Percentiles rank a stretch among this genome's conserved stretches.
Evolutionary conservation across 2,888 invertebrate species (phyloP).

Genomic region (Eutolmus rufibarbis): DNA sequence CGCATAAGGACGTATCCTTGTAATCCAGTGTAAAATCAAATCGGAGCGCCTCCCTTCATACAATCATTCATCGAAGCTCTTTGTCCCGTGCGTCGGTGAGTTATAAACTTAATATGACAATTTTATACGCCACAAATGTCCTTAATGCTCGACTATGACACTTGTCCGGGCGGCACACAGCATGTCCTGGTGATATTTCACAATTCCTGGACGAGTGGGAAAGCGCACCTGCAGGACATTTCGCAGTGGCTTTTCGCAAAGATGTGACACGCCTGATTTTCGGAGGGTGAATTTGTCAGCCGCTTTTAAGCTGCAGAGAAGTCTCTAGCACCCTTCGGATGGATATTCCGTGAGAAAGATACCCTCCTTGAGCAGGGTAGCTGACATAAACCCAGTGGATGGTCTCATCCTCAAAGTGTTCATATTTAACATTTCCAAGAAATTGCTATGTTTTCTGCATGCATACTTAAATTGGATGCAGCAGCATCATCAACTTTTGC

Average conservation of each 20-base stretch:
- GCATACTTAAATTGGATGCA: not conserved
- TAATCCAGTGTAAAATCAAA: not conserved
- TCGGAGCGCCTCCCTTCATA: not conserved
- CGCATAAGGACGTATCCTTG: not conserved
- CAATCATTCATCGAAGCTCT: not conserved
- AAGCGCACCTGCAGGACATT: slow-evolving; percentile 23
- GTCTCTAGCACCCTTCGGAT: not conserved
- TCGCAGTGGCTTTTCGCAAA: not conserved
- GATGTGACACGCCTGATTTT: not conserved
- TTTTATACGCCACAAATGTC: slow-evolving; percentile 33
- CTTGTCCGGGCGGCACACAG: not conserved
- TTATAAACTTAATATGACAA: slow-evolving; percentile 33
- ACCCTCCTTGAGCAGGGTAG: not conserved
- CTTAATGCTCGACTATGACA: not conserved
- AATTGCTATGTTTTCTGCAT: not conserved
- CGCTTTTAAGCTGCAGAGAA: not conserved
- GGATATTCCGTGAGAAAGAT: not conserved
- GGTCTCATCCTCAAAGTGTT: not conserved
- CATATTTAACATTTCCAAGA: not conserved
- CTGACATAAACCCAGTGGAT: not conserved
- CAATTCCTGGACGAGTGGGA: not conserved
- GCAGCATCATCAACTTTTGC: not conserved
- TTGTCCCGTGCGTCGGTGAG: not conserved
- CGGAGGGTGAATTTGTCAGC: not conserved
- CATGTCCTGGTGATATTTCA: slow-evolving; percentile 14